Base-by-base conservation (phyloP, 2,888 invertebrate genomes). In the Oxytorus armatus region DNA sequence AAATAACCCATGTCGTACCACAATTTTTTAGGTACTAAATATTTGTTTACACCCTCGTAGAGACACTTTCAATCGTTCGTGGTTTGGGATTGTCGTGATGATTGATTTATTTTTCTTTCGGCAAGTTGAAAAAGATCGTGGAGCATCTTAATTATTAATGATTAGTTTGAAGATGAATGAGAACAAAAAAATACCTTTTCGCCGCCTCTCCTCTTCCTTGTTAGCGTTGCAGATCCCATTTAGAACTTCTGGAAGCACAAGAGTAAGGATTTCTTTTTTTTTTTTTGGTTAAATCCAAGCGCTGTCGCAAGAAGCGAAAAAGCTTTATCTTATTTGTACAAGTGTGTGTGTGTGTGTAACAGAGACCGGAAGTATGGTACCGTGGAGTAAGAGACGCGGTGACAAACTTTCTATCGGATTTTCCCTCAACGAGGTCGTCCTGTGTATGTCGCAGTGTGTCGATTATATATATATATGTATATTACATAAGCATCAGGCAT, bases 191-290 rank as follows among this genome's bases (percentile, higher is more conserved):
- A 80, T 89, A 92, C 92, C 91, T 92, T 92, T 92, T 87, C 91
- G 90, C 87, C 91, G 90, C 85, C 92, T 91, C 68, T 92, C 92
- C 75, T 92, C 92, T 82, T 92, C 92, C 84, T 92, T 92, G 83
- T 86, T 89, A 72, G 91, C 89, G 85, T 92, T 92, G 88, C 92
- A 92, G 86, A 92, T 92, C 82, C 92, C 92, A 82, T 92, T 92
- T 76, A 92, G 88, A 80, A 92, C 92, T 86, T 92, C 92, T 92
- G 90, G 44, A 90, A 92, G 79, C 83, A 89, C 82, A 88, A 85
- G 82, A 80, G 72, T 63, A 83, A 65, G 59, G 76, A 65, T 77
- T 74, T 74, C 29, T 65, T n/a, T n/a, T n/a, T n/a, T n/a, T n/a
- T n/a, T n/a, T n/a, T n/a, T n/a, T 74, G 63, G 69, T 81, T 77